Percentiles rank a stretch among this genome's conserved stretches.
phyloP scores from a whole-genome alignment of 2,113 vertebrate genomes.

The Casuarius casuarius region DNA sequence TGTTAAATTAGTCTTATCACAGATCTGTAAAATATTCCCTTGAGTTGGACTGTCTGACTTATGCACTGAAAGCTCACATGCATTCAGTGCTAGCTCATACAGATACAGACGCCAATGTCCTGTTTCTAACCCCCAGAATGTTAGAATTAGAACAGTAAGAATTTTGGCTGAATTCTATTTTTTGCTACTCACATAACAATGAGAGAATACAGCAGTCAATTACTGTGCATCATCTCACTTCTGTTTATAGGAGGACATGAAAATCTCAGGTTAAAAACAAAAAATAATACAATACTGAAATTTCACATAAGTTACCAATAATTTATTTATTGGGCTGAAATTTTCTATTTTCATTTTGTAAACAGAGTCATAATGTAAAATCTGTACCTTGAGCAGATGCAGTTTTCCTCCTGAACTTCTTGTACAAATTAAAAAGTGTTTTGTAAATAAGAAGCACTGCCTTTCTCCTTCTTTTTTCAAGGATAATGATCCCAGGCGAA shows the following conservation, averaged over 20 bases:
- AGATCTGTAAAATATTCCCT: not conserved
- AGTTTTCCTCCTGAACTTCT: constrained; percentile 98
- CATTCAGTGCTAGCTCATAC: not conserved
- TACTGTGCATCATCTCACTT: not conserved
- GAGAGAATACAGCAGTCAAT: not conserved
- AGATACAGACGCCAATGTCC: not conserved
- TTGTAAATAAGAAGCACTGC: constrained; percentile 98
- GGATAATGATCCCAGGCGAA: constrained; percentile 93
- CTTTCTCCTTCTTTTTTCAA: constrained; percentile 98
- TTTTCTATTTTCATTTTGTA: not conserved
- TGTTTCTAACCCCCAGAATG: not conserved
- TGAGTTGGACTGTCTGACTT: not conserved
- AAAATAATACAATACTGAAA: not conserved
- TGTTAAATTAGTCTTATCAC: constrained; percentile 25
- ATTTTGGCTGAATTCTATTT: not conserved
- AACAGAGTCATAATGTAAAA: not conserved
- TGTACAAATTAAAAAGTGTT: constrained; percentile 97
- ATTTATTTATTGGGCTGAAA: not conserved
- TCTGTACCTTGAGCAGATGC: constrained; percentile 93
- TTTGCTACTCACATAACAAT: not conserved
- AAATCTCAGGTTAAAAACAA: not conserved
- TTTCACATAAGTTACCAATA: not conserved
- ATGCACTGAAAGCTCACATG: not conserved
- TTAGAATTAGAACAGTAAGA: not conserved
- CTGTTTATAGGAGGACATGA: not conserved